Percentiles rank a stretch among this genome's conserved stretches.
Conservation (phyloP, 2,888 invertebrate species). For the Philhelius pedissequus region DNA sequence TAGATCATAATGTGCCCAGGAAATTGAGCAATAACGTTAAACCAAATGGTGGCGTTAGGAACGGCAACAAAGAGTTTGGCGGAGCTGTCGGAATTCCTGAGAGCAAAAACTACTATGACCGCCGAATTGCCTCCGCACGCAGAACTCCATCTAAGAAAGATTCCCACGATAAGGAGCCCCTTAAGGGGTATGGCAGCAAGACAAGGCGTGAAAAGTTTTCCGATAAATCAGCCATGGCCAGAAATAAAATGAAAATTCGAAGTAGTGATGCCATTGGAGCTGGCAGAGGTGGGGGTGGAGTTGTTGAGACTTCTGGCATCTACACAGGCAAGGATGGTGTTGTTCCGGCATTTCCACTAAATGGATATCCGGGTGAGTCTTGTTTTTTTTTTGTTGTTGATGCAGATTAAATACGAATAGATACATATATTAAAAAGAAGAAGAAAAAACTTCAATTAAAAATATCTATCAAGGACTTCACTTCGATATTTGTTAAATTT, state of each 20-base stretch:
- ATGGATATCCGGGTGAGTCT: slow-evolving; percentile 57
- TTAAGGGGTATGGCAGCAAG: not conserved
- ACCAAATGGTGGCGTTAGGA: not conserved
- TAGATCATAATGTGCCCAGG: not conserved
- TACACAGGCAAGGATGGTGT: slow-evolving; percentile 20
- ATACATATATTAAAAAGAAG: not conserved
- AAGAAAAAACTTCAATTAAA: slow-evolving; percentile 56
- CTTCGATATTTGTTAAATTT: slow-evolving; percentile 36
- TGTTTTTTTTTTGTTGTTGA: not conserved
- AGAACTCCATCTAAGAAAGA: not conserved
- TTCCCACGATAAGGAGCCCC: not conserved
- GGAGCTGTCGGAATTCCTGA: not conserved
- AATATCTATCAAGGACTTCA: slow-evolving; percentile 46
- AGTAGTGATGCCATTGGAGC: not conserved
- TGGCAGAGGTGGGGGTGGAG: not conserved
- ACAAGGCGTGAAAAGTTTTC: slow-evolving; percentile 18
- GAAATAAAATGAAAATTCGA: slow-evolving; percentile 11
- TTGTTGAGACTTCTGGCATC: slow-evolving; percentile 40
- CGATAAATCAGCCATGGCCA: slow-evolving; percentile 29
- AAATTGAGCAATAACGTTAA: not conserved
- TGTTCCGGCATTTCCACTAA: slow-evolving; percentile 42
- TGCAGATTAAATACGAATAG: too few species aligned
- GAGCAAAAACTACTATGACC: slow-evolving; percentile 2
- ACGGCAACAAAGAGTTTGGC: not conserved
- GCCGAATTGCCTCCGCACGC: not conserved